These are phyloP conservation scores for Lycocorax pyrrhopterus DNA, from an alignment of 2,113 vertebrate genomes.

Conservation along the genomic window DNA sequence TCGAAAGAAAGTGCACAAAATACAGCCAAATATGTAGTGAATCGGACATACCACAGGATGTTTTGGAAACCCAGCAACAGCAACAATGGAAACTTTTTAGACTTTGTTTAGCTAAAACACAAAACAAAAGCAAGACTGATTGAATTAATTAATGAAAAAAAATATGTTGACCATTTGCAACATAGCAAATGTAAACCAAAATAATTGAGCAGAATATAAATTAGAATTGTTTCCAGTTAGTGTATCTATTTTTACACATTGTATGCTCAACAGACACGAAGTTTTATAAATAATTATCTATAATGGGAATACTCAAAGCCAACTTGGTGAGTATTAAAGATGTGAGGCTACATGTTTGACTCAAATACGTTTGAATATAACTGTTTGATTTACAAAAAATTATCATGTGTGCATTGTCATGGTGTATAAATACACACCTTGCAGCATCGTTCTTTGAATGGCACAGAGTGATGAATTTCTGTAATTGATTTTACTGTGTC, in stretches of 20 bases:
- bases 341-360: background rate
- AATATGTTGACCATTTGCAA: slow-evolving; percentile 59
- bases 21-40: slow-evolving; percentile 22
- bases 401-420: background rate
- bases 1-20: background rate
- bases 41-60: slow-evolving; percentile 30
- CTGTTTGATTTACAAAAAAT: slow-evolving; percentile 54
- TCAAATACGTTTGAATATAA: background rate
- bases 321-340: background rate
- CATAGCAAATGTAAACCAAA: slow-evolving; percentile 39
- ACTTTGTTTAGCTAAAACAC: slow-evolving; percentile 59
- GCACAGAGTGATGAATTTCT: background rate
- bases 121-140: slow-evolving; percentile 69
- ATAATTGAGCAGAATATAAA: slow-evolving; percentile 51
- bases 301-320: slow-evolving; percentile 33
- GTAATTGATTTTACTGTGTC: background rate
- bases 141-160: slow-evolving; percentile 72
- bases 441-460: background rate
- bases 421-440: background rate
- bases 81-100: slow-evolving; percentile 66
- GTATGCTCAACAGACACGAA: slow-evolving; percentile 5
- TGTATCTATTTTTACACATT: slow-evolving; percentile 55
- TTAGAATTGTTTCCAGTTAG: slow-evolving; percentile 51
- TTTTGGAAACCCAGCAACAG: slow-evolving; percentile 67
- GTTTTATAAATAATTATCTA: slow-evolving; percentile 43